Evolutionary conservation across 1,140 invertebrate species (phyloP).

Genomic region (Sycobia sp.): DNA sequence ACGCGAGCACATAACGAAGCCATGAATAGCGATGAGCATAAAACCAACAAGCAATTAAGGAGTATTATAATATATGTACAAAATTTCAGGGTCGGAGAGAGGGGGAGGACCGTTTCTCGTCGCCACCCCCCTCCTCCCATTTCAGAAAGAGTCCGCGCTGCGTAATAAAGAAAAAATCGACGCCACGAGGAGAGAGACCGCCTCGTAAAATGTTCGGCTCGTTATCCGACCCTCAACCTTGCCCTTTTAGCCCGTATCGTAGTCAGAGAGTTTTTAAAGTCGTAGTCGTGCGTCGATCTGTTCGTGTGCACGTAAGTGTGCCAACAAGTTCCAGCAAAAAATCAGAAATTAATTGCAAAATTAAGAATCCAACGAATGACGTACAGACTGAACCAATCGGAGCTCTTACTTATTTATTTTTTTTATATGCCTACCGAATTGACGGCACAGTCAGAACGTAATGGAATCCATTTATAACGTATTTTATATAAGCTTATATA

Average conservation of each 20-base stretch:
- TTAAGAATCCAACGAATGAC: too few species aligned
- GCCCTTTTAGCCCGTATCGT: not conserved
- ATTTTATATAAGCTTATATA: too few species aligned
- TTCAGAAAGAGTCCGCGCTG: conserved; percentile 12
- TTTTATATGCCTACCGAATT: too few species aligned
- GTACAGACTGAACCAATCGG: too few species aligned
- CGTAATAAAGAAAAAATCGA: conserved; percentile 11
- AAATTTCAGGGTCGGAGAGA: not conserved
- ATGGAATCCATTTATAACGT: too few species aligned
- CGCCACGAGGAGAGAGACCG: not conserved
- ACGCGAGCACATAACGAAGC: conserved; percentile 49
- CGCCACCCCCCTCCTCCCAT: not conserved
- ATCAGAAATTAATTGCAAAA: too few species aligned
- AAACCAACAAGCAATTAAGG: conserved; percentile 49
- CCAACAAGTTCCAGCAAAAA: too few species aligned
- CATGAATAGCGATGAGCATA: conserved; percentile 60
- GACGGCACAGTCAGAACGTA: too few species aligned
- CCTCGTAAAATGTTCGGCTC: conserved; percentile 10
- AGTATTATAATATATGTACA: conserved; percentile 40
- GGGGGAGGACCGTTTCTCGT: not conserved
- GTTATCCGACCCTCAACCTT: conserved; percentile 3
- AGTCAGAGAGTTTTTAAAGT: too few species aligned
- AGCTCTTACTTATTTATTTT: not conserved
- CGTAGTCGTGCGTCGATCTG: not conserved
- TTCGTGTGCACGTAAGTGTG: too few species aligned